Percentiles rank a stretch among this genome's conserved stretches.
phyloP scores from a whole-genome alignment of 92 coral and sea anemone genomes.

The Epizoanthus illoricatus region DNA sequence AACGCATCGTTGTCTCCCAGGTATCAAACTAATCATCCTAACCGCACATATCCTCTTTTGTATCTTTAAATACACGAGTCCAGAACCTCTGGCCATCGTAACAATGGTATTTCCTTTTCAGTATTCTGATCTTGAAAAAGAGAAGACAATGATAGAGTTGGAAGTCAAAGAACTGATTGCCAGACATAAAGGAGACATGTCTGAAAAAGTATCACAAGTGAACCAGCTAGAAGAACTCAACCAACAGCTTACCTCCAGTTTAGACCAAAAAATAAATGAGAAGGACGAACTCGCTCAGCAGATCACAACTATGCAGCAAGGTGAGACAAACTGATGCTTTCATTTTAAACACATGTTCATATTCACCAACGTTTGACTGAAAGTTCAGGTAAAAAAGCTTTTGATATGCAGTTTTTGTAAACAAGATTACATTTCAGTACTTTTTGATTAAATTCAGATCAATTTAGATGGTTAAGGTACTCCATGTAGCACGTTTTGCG shows the following conservation, averaged over 20 bases:
- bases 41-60: too few species aligned
- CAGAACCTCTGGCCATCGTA: not conserved
- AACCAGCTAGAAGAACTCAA: constrained; percentile 75
- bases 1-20: not conserved
- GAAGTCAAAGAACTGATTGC: constrained; percentile 96
- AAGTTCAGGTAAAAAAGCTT: too few species aligned
- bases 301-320: constrained; percentile 72
- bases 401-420: too few species aligned
- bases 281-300: constrained; percentile 77
- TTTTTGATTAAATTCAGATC: too few species aligned
- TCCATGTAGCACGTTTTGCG: too few species aligned
- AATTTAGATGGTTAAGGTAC: too few species aligned
- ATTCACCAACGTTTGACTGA: too few species aligned
- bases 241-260: constrained; percentile 62
- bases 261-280: constrained; percentile 79
- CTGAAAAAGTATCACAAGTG: constrained; percentile 88
- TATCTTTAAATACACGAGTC: too few species aligned
- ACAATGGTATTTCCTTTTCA: constrained; percentile 11
- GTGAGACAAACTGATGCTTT: constrained; percentile 40
- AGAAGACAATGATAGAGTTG: constrained; percentile 94
- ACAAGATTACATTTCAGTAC: too few species aligned
- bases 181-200: constrained; percentile 95
- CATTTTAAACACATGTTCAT: too few species aligned
- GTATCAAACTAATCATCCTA: too few species aligned
- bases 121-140: constrained; percentile 97